Evolutionary conservation across 2,888 invertebrate genomes (phyloP).

Genomic region (Argynnis bischoffii): DNA sequence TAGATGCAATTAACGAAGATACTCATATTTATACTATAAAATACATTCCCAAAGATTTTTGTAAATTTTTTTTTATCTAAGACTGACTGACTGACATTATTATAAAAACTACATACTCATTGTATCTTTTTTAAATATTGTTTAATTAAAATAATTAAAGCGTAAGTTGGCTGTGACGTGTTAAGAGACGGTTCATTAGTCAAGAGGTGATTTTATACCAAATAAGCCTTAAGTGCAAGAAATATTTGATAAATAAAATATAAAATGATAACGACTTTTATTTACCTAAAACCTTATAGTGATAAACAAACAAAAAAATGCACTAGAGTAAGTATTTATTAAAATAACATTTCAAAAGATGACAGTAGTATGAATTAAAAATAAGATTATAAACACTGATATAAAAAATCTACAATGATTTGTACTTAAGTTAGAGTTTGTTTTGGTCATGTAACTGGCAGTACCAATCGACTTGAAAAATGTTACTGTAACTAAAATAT

Average conservation of each 20-base stretch:
- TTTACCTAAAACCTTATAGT: constrained; percentile 24
- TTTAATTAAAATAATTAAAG: constrained; percentile 14
- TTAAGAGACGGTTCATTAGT: constrained; percentile 49
- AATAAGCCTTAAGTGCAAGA: constrained; percentile 51
- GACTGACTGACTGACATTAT: not conserved
- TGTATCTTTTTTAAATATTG: constrained; percentile 5
- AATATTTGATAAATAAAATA: constrained; percentile 48
- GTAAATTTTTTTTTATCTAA: constrained; percentile 7
- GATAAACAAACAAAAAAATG: constrained; percentile 35
- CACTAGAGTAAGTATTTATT: constrained; percentile 53
- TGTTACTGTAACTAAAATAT: constrained; percentile 6
- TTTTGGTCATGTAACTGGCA: constrained; percentile 14
- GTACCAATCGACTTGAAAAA: constrained; percentile 8
- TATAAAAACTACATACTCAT: not conserved
- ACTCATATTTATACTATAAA: constrained; percentile 10
- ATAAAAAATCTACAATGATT: constrained; percentile 29
- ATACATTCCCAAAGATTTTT: constrained; percentile 22
- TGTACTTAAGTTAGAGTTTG: constrained; percentile 14
- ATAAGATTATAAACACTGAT: constrained; percentile 23
- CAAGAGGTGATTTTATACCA: constrained; percentile 56
- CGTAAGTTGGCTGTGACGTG: constrained; percentile 66
- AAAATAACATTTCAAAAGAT: constrained; percentile 52
- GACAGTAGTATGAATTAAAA: constrained; percentile 23
- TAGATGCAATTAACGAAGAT: constrained; percentile 18
- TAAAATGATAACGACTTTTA: constrained; percentile 28